Percentiles rank a stretch among this genome's conserved stretches.
These are phyloP conservation scores for Caerostris darwini DNA, from an alignment of 1,140 invertebrate genomes.

Conservation along the genomic window DNA sequence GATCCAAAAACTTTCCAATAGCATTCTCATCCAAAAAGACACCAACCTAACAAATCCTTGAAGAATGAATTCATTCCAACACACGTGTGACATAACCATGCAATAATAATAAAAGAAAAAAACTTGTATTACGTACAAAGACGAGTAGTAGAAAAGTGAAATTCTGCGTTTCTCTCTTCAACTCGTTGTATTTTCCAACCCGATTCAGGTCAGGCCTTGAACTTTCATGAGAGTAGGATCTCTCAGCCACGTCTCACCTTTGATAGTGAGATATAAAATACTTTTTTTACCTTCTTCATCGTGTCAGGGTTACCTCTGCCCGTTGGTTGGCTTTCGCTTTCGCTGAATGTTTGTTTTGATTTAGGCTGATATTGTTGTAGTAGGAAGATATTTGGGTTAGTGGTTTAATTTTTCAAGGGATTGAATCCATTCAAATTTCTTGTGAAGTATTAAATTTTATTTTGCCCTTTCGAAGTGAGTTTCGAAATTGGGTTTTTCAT, in stretches of 20 bases:
- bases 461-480: background rate
- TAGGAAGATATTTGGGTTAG: background rate
- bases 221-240: background rate
- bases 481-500: background rate
- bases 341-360: background rate
- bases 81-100: background rate
- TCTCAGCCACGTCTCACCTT: background rate
- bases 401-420: background rate
- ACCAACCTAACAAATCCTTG: background rate
- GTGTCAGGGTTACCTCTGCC: constrained; percentile 6
- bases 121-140: background rate
- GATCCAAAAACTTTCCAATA: background rate
- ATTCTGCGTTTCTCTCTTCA: background rate
- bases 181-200: background rate
- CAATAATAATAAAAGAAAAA: background rate
- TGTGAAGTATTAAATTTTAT: too few species aligned
- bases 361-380: background rate
- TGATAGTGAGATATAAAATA: background rate
- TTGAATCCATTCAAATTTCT: too few species aligned
- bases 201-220: constrained; percentile 10
- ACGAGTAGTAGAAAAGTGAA: background rate
- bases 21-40: too few species aligned
- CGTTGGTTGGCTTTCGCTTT: background rate
- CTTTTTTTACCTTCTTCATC: background rate
- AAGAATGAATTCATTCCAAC: background rate